Evolutionary conservation across 2,888 invertebrate species (phyloP).

Genomic region (Drosophila lacicola): DNA sequence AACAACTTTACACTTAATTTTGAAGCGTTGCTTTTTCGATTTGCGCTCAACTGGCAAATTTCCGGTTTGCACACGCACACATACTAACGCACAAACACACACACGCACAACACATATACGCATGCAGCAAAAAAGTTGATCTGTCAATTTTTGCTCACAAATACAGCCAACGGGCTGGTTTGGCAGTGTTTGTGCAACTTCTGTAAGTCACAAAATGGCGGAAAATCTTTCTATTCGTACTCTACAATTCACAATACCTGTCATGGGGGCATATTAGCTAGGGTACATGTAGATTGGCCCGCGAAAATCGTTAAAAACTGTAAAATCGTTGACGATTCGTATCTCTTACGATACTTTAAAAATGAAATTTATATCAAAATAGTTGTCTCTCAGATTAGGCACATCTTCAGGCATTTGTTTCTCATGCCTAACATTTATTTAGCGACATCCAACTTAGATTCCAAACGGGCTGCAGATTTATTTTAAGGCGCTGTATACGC

Average conservation of each 20-base stretch:
- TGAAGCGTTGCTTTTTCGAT: constrained; percentile 32
- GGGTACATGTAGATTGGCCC: background rate
- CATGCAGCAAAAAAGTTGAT: constrained; percentile 59
- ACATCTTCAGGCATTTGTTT: background rate
- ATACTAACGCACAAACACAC: constrained; percentile 1
- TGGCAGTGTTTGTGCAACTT: constrained; percentile 31
- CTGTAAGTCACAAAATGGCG: constrained; percentile 35
- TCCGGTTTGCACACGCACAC: constrained; percentile 35
- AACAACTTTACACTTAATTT: constrained; percentile 63
- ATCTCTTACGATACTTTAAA: too few species aligned
- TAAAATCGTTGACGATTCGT: too few species aligned
- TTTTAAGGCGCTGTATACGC: too few species aligned
- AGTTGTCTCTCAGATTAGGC: too few species aligned
- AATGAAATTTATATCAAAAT: too few species aligned
- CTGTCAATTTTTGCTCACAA: constrained; percentile 62
- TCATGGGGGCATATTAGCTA: constrained; percentile 5
- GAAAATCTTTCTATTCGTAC: constrained; percentile 33
- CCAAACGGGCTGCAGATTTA: too few species aligned
- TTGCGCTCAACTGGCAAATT: constrained; percentile 62
- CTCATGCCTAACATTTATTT: background rate
- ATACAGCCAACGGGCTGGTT: constrained; percentile 22
- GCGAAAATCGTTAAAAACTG: too few species aligned
- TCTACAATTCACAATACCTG: background rate
- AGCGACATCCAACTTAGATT: too few species aligned
- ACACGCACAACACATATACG: constrained; percentile 13